Evolutionary conservation across 2,888 invertebrate genomes (phyloP).

Genomic region (Emmelina monodactyla): DNA sequence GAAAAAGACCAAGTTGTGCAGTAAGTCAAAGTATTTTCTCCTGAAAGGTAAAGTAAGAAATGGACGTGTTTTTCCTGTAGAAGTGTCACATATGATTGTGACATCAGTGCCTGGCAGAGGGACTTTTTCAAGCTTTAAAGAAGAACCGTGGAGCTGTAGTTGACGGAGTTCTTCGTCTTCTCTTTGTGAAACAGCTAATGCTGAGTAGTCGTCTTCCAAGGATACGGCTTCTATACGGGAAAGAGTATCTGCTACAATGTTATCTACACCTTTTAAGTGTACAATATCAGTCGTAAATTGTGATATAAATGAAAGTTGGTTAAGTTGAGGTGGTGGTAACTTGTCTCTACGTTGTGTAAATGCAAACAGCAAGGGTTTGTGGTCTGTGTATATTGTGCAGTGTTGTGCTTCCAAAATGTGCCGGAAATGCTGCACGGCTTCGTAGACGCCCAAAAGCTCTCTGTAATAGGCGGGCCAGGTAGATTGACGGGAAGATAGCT

Average conservation of each 20-base stretch:
- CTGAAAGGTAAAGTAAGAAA: not conserved
- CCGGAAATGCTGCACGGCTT: conserved; percentile 14
- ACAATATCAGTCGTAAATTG: conserved; percentile 11
- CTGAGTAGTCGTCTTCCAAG: conserved; percentile 2
- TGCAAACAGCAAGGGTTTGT: conserved; percentile 1
- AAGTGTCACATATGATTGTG: not conserved
- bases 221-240: conserved; percentile 8
- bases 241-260: conserved; percentile 10
- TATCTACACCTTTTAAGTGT: conserved; percentile 7
- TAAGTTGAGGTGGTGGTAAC: conserved; percentile 7
- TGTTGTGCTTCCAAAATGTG: conserved; percentile 15
- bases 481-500: conserved; percentile 9
- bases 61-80: not conserved
- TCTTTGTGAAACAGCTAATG: conserved; percentile 7
- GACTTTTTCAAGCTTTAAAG: not conserved
- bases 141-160: not conserved
- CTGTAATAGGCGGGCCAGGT: conserved; percentile 15
- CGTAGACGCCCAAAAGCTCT: conserved; percentile 14
- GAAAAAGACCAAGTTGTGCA: no score
- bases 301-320: conserved; percentile 6
- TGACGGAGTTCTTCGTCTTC: conserved; percentile 5
- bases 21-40: not conserved
- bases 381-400: conserved; percentile 15
- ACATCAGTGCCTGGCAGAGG: not conserved
- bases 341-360: no score